phyloP scores from a whole-genome alignment of 2,888 invertebrate genomes.

The Lasioglossum vierecki region DNA sequence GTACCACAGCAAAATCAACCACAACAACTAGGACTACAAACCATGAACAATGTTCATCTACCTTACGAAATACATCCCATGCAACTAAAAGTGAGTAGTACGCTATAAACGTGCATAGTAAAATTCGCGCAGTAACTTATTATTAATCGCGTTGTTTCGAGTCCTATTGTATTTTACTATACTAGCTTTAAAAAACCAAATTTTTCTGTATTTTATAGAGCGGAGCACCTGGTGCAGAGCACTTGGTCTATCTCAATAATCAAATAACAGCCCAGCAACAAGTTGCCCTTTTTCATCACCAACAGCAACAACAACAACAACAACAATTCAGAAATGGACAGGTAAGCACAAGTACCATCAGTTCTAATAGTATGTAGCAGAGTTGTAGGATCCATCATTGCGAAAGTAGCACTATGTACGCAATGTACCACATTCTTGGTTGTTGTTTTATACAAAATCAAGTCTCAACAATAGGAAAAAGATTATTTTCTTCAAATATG shows the following conservation, averaged over 20 bases:
- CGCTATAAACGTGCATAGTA: neutral
- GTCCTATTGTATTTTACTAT: neutral
- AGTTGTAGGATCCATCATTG: neutral
- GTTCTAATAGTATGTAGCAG: neutral
- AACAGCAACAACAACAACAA: slow-evolving; percentile 84
- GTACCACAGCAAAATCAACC: slow-evolving; percentile 86
- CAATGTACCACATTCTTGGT: neutral
- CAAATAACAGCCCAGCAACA: slow-evolving; percentile 83
- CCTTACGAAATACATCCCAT: slow-evolving; percentile 83
- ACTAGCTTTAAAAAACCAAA: neutral
- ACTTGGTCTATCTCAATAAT: slow-evolving; percentile 84
- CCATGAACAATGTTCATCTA: slow-evolving; percentile 84
- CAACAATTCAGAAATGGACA: slow-evolving; percentile 83
- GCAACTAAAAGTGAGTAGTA: slow-evolving; percentile 81
- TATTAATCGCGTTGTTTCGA: neutral
- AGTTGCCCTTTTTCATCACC: slow-evolving; percentile 82
- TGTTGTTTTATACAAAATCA: neutral
- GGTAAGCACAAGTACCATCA: slow-evolving; percentile 72
- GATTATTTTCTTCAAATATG: neutral
- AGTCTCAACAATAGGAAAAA: neutral
- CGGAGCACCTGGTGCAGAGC: slow-evolving; percentile 86
- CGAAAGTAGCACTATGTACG: neutral
- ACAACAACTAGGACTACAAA: slow-evolving; percentile 86
- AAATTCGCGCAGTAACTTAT: neutral
- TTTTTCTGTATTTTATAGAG: slow-evolving; percentile 81